phyloP scores from a whole-genome alignment of 2,888 invertebrate genomes.

The Cistogaster globosa region DNA sequence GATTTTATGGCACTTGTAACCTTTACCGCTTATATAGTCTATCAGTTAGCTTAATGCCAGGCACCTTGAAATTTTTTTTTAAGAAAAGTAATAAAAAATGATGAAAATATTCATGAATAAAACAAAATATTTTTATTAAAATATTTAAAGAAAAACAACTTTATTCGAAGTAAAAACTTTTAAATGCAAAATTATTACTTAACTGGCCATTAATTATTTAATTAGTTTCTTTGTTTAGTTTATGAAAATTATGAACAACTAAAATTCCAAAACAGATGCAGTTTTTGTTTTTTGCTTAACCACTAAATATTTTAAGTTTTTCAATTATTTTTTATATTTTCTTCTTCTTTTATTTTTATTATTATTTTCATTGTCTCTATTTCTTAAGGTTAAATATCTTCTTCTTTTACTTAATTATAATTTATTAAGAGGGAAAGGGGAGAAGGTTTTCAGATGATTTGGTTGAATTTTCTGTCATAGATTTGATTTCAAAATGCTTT shows the following conservation, averaged over 20 bases:
- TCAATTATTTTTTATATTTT: not conserved
- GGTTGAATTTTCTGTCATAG: not conserved
- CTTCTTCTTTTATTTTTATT: not conserved
- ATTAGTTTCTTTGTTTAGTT: not conserved
- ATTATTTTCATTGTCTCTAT: not conserved
- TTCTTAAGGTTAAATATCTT: conserved; percentile 23
- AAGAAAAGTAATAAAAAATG: too few relatives aligned
- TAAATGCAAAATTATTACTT: not conserved
- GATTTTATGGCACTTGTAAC: too few relatives aligned
- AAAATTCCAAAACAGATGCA: not conserved
- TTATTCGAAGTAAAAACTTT: not conserved
- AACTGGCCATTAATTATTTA: not conserved
- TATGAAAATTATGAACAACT: not conserved
- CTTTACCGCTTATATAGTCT: too few relatives aligned
- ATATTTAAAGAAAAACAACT: not conserved
- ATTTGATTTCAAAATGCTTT: not conserved
- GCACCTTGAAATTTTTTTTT: too few relatives aligned
- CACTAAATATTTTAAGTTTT: not conserved
- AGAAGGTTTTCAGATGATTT: not conserved
- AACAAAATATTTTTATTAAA: not conserved
- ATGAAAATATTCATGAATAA: not conserved
- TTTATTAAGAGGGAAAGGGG: not conserved
- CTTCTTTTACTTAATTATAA: conserved; percentile 6
- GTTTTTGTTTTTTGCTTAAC: not conserved
- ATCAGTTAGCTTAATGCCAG: too few relatives aligned